Conservation (phyloP, 2,113 vertebrate species). For the Colaptes auratus region DNA sequence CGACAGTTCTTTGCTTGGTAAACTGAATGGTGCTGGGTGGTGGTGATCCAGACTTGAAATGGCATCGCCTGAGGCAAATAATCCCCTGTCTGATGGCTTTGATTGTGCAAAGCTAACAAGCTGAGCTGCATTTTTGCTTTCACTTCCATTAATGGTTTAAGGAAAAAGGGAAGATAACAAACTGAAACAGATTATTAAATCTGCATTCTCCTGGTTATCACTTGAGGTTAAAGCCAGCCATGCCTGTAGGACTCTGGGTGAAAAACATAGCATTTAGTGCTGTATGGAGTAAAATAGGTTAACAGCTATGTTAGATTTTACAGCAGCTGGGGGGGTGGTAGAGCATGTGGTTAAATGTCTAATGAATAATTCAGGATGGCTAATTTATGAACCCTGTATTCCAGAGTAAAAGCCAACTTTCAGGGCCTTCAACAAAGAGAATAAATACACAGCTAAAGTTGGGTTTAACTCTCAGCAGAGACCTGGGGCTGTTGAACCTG, state of each 20-base stretch:
- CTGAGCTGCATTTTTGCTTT: conserved; percentile 21
- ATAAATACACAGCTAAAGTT: not conserved
- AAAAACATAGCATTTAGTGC: not conserved
- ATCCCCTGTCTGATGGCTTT: not conserved
- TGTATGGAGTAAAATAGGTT: not conserved
- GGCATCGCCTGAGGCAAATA: not conserved
- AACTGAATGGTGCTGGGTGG: not conserved
- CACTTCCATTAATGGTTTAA: not conserved
- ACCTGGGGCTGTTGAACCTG: too few species aligned
- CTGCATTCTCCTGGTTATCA: not conserved
- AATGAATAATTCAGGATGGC: not conserved
- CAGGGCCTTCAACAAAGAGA: not conserved
- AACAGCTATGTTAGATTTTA: not conserved
- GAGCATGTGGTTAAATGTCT: not conserved
- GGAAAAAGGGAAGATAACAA: not conserved
- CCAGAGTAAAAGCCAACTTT: not conserved
- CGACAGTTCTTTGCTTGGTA: not conserved
- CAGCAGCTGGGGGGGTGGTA: not conserved
- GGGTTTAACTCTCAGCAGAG: too few species aligned
- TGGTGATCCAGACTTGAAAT: not conserved
- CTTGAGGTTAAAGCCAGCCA: not conserved
- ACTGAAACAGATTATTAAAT: conserved; percentile 10
- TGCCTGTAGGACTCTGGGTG: not conserved
- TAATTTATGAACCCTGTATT: not conserved
- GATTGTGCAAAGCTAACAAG: not conserved